Evolutionary conservation across 2,888 invertebrate species (phyloP), one percentile per base, ranked within the genome.

Genomic region (Plebejus anna): DNA sequence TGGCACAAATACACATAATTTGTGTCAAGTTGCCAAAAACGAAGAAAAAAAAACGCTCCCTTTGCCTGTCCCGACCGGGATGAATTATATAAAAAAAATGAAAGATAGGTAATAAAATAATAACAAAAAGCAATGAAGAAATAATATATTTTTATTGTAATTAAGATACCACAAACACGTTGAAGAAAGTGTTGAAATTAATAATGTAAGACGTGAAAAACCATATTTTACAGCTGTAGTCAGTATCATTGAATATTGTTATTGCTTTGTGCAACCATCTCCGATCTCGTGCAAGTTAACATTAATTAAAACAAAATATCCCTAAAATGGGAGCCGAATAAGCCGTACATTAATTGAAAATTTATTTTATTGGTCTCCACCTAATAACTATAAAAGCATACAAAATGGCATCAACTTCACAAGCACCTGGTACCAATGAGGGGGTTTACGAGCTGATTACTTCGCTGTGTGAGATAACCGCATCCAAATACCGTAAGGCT

Each of bases 401-500:
- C 42, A 36, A 55, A 73, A 73, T 73, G 73, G 28, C 51, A 3
- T 51, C 73, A 7, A 32, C 73, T 2, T 13, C 5, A 32, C 13
- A 55, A 55, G 6, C 1, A 32, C 47, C 51, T 55, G 71, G 70
- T 28, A 79, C 81, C 75, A 85, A 87, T 80, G 84, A 86, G 79
- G 88, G 94, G 78, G 92, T 94, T 51, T 94, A 86, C 79, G 85
- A 87, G 59, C 86, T 94, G 42, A 81, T 94, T 13, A 89, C 90
- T 9, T 87, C 88, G 70, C 83, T 94, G 16, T 92, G 94, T 79
- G 83, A 83, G 9, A 93, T 86, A 82, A 89, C 88, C 55, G 89
- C 92, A 32, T 81, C 84, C 55, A 88, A 88, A 79, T 89, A 89
- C 80, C 85, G 85, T 78, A 79, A 79, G 57, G 86, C 88, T 42